Evolutionary conservation across 2,797 vertebrate species (phyloP), one percentile per base, ranked within the genome.

Genomic region (Premnoplex brunnescens): DNA sequence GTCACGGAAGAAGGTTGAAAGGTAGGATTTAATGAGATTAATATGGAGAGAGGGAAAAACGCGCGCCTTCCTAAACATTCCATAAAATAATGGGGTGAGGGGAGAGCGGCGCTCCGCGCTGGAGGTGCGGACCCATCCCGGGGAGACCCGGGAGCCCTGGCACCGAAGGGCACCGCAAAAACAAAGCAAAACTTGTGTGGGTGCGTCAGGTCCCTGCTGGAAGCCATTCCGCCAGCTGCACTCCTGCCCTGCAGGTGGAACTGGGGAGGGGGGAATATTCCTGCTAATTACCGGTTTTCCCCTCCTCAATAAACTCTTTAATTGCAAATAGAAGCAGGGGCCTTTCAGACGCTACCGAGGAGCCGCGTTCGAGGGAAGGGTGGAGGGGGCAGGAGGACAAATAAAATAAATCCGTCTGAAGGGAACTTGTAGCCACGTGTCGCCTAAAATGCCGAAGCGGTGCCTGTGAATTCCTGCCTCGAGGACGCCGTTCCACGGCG

Each of bases 1-100:
- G 94, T 96, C 95, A 94, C 82, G 90, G 96, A 82, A 91, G 93
- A 88, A 96, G 96, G 95, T 95, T 93, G 95, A 96, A 94, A 95
- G 94, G 91, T 88, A 96, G 94, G 94, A 95, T 95, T 97, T 96
- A 96, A 91, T 95, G 95, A 91, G 91, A 95, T 94, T 88, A 95
- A 93, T 88, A 85, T 85, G 85, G 92, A 89, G 80, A 68, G 78
- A 48, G 93, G 68, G 82, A 58, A 49, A 39, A 63, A 46, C 71
- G 94, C 67, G 82, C 81, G 74, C 64, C 86, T 78, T 21, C 73
- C 17, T 39, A 43, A 80, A 46, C 88, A 44, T 88, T 71, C 89
- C 72, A 51, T 39, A 85, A 93, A 95, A 81, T 62, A 34, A 46
- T 27, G 79, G 88, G 73, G 52, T 8, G 80, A 84, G 59, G 66